Evolutionary conservation across 2,797 vertebrate genomes (phyloP).

Genomic region (Spatula versicolor): DNA sequence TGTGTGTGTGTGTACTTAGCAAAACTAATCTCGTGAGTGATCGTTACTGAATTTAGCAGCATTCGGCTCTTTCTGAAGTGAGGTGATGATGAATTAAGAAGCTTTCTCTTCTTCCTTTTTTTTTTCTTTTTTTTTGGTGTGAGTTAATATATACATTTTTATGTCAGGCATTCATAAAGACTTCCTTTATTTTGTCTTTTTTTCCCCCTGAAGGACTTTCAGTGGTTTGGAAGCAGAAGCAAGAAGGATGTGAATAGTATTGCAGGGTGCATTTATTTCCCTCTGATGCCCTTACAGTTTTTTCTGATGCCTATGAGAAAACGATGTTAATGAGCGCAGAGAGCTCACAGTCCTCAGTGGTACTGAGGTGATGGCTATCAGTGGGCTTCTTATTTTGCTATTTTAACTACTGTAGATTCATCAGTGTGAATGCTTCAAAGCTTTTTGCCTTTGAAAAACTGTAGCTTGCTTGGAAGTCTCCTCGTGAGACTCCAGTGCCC

Average conservation of each 20-base stretch:
- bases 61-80: background rate
- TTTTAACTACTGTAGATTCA: background rate
- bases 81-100: background rate
- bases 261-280: background rate
- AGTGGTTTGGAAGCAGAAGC: background rate
- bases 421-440: background rate
- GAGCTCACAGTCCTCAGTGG: background rate
- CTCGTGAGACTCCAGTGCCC: background rate
- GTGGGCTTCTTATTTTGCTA: background rate
- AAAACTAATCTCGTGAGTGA: background rate
- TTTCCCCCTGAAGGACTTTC: background rate
- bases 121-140: background rate
- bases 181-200: background rate
- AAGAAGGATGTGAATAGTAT: background rate
- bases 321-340: background rate
- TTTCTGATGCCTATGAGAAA: background rate
- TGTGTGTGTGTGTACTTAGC: background rate
- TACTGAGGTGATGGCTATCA: background rate
- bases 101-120: background rate
- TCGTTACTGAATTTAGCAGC: background rate
- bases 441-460: background rate
- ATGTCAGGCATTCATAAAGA: background rate
- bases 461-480: background rate
- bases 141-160: background rate
- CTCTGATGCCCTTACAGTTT: accelerated